Evolutionary conservation across 2,888 invertebrate species (phyloP).

Genomic region (Leptinotarsa peninsularis): DNA sequence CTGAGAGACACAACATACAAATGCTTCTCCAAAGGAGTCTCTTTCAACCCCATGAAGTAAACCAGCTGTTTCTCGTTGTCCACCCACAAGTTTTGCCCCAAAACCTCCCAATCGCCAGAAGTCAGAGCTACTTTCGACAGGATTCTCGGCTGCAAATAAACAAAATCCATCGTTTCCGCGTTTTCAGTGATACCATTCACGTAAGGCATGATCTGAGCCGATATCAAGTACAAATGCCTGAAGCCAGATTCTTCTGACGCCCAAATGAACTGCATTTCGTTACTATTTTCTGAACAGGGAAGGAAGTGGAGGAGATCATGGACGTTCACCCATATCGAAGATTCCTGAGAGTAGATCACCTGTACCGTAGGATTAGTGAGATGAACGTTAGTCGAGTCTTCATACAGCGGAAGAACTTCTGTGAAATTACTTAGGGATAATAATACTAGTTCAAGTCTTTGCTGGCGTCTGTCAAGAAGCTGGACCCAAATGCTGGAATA

Average conservation of each 20-base stretch:
- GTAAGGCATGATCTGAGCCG: conserved; percentile 71
- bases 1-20: conserved; percentile 86
- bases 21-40: conserved; percentile 93
- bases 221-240: conserved; percentile 87
- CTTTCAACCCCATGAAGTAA: conserved; percentile 91
- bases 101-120: conserved; percentile 93
- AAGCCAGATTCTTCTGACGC: conserved; percentile 92
- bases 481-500: conserved; percentile 87
- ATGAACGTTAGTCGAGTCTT: conserved; percentile 59
- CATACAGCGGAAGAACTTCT: conserved; percentile 70
- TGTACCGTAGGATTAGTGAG: conserved; percentile 69
- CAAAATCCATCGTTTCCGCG: conserved; percentile 67
- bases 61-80: conserved; percentile 83
- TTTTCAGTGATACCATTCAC: conserved; percentile 70
- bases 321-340: conserved; percentile 93
- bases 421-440: conserved; percentile 85
- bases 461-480: conserved; percentile 88
- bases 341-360: conserved; percentile 73
- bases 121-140: conserved; percentile 80
- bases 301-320: conserved; percentile 91
- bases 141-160: conserved; percentile 72
- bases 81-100: conserved; percentile 88
- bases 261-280: conserved; percentile 81
- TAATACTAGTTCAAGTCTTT: conserved; percentile 84
- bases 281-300: conserved; percentile 65